Evolutionary conservation across 1,140 invertebrate species (phyloP).

Genomic region (Trissolcus basalis): DNA sequence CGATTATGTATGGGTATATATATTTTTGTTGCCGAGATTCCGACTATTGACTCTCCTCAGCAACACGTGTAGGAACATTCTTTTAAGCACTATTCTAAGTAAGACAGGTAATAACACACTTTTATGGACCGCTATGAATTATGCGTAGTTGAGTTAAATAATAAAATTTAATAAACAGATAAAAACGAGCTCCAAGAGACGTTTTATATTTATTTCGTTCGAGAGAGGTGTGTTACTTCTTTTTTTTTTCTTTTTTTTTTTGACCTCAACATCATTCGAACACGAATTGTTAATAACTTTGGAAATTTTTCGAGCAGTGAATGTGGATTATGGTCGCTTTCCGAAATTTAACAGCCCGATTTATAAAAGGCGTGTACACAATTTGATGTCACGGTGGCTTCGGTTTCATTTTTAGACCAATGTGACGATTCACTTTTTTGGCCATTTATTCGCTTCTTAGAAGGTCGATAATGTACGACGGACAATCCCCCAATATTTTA

Average conservation of each 20-base stretch:
- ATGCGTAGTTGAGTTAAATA: slow-evolving; percentile 48
- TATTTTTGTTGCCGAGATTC: slow-evolving; percentile 26
- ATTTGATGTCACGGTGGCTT: slow-evolving; percentile 23
- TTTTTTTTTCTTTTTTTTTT: slow-evolving; percentile 9
- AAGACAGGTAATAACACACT: slow-evolving; percentile 59
- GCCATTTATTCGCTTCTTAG: not conserved
- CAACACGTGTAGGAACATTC: slow-evolving; percentile 46
- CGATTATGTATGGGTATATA: too few species aligned
- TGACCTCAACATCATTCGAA: not conserved
- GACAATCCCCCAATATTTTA: slow-evolving; percentile 2
- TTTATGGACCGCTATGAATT: slow-evolving; percentile 54
- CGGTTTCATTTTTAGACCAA: not conserved
- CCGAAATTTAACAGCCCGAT: slow-evolving; percentile 27
- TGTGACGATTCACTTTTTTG: slow-evolving; percentile 12
- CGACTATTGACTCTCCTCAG: slow-evolving; percentile 13
- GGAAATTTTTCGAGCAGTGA: slow-evolving; percentile 30
- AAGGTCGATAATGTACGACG: not conserved
- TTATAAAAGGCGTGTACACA: slow-evolving; percentile 26
- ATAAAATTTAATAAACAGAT: slow-evolving; percentile 59
- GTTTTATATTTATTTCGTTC: too few species aligned
- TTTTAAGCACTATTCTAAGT: slow-evolving; percentile 52
- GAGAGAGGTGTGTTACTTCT: too few species aligned
- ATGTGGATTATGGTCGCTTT: slow-evolving; percentile 40
- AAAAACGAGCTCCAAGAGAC: slow-evolving; percentile 23
- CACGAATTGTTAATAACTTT: slow-evolving; percentile 40